Conservation (phyloP, 2,797 vertebrate genomes). For the Gallirallus australis region DNA sequence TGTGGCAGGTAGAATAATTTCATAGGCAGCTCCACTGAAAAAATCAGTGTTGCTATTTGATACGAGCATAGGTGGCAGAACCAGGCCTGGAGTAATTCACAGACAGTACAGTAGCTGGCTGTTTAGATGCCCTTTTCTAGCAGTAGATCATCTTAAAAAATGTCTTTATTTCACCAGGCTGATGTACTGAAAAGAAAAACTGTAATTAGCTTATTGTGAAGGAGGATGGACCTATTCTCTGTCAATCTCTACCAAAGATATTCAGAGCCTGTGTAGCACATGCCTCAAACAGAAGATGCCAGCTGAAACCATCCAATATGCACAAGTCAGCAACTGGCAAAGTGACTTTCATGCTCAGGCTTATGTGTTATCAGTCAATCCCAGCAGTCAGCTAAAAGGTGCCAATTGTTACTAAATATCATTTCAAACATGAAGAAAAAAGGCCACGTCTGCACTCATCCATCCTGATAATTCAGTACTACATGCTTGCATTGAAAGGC, state of each 20-base stretch:
- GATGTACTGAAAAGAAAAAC: not conserved
- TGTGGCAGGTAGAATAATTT: not conserved
- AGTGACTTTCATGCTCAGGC: not conserved
- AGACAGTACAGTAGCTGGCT: not conserved
- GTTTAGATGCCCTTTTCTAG: not conserved
- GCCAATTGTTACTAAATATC: not conserved
- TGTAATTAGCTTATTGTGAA: not conserved
- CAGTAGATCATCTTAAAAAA: not conserved
- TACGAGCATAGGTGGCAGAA: not conserved
- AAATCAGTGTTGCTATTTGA: not conserved
- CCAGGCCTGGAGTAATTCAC: not conserved
- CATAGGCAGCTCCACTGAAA: not conserved
- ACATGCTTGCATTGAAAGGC: not conserved
- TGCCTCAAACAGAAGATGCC: not conserved
- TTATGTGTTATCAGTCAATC: not conserved
- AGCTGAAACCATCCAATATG: not conserved
- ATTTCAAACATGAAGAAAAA: not conserved
- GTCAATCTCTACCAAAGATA: not conserved
- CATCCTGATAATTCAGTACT: not conserved
- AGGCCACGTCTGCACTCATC: not conserved
- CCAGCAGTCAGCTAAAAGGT: not conserved
- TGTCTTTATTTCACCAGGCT: not conserved
- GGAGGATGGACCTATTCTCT: not conserved
- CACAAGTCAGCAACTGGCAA: not conserved
- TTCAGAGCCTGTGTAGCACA: not conserved